Base-by-base conservation (phyloP, 2,888 invertebrate genomes). In the Drosophila incognita region DNA sequence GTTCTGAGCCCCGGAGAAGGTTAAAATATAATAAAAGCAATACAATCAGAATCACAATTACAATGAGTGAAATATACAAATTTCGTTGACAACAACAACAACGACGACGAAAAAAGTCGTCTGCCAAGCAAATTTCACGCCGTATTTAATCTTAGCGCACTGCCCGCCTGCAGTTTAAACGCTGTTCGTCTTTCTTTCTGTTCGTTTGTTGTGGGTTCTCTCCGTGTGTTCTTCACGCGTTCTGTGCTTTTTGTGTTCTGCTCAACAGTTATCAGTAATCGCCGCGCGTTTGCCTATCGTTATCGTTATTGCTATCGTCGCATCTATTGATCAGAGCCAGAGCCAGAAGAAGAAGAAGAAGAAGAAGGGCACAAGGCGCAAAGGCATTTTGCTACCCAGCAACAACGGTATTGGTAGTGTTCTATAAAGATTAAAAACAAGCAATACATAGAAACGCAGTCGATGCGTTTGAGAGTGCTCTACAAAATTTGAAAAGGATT, bases 101-200 rank as follows among this genome's bases (percentile, higher is more conserved):
- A 62, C 53, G 62, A 52, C 68, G 68, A 69, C 75, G 72, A 72
- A 60, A 68, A 76, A 85, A 88, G 77, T 86, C 82, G 76, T 68
- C 85, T 76, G 75, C 60, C 70, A 76, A 83, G 78, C 83, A 78
- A 86, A 90, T 82, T 89, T 89, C 87, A 88, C 89, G 86, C 81
- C 86, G 91, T 92, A 91, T 92, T 90, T 91, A 90, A 92, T 92
- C 90, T 90, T 88, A 83, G 91, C 77, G 84, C 86, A 86, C 88
- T 82, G 84, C 78, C 81, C 83, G 86, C 82, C 83, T 85, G 82
- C 85, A 85, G 91, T 82, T 92, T 91, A 92, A 91, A 91, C 91
- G 91, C 84, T 82, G 88, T 75, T 89, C 83, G 86, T 88, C 90
- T 87, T 88, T 87, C 87, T 90, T 87, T 85, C 82, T 88, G 87